Conservation (phyloP, 2,113 vertebrate genomes). For the Boleophthalmus pectinirostris region DNA sequence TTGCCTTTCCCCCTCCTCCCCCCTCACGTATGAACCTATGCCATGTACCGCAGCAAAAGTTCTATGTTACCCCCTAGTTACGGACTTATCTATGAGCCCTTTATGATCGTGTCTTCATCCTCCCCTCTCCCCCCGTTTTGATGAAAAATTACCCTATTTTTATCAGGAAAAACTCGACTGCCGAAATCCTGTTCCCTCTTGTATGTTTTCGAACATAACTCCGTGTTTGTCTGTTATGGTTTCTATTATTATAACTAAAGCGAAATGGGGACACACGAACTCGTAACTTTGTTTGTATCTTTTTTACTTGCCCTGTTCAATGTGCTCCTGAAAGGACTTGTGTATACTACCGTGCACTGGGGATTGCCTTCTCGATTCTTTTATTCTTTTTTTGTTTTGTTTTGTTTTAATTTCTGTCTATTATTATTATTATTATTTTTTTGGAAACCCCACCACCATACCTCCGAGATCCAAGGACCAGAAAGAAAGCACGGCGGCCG, state of each 20-base stretch:
- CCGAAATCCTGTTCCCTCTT: slow-evolving; percentile 19
- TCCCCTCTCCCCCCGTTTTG: slow-evolving; percentile 29
- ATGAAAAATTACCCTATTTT: slow-evolving; percentile 53
- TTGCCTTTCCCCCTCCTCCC: too few relatives aligned
- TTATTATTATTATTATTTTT: background rate
- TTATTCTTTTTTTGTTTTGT: slow-evolving; percentile 9
- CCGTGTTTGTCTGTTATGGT: slow-evolving; percentile 1
- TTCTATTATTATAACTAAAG: slow-evolving; percentile 28
- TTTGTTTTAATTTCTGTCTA: background rate
- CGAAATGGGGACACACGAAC: slow-evolving; percentile 16
- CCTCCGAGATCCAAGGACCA: slow-evolving; percentile 26
- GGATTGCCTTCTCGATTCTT: slow-evolving; percentile 25
- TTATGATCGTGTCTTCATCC: slow-evolving; percentile 50
- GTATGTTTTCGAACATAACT: slow-evolving; percentile 35
- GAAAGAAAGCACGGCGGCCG: background rate
- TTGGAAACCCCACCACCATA: slow-evolving; percentile 7
- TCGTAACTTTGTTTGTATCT: background rate
- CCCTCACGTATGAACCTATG: slow-evolving; percentile 71
- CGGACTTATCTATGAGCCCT: slow-evolving; percentile 55
- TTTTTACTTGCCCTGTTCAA: slow-evolving; percentile 1
- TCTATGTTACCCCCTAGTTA: slow-evolving; percentile 59
- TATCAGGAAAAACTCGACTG: slow-evolving; percentile 26
- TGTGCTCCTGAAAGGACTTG: slow-evolving; percentile 39
- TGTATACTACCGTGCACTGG: slow-evolving; percentile 49
- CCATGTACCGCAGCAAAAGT: slow-evolving; percentile 69